phyloP scores from a whole-genome alignment of 2,888 invertebrate genomes.

The Cyclophora albipunctata region DNA sequence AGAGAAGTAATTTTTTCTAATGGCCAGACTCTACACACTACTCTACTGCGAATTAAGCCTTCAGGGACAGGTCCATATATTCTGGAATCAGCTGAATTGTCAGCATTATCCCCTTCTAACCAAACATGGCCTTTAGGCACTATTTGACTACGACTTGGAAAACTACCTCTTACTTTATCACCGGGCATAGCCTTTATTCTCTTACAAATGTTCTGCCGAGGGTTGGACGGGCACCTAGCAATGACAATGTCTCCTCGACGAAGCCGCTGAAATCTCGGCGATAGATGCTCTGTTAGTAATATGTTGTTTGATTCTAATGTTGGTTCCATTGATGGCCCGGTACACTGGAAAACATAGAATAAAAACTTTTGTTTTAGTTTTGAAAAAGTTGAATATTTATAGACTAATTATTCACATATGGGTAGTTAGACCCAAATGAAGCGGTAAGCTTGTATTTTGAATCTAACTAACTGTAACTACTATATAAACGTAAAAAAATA shows the following conservation, averaged over 20 bases:
- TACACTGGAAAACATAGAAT: conserved; percentile 78
- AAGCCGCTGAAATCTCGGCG: conserved; percentile 77
- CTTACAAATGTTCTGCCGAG: conserved; percentile 89
- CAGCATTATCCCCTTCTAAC: conserved; percentile 92
- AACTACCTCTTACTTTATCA: conserved; percentile 75
- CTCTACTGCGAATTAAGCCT: conserved; percentile 87
- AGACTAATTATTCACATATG: background rate
- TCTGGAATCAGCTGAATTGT: conserved; percentile 91
- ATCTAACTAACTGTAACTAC: too few relatives aligned
- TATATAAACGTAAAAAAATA: too few relatives aligned
- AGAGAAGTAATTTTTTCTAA: conserved; percentile 63
- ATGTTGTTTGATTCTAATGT: conserved; percentile 88
- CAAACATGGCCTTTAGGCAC: conserved; percentile 92
- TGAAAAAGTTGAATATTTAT: too few relatives aligned
- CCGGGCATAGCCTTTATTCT: conserved; percentile 86
- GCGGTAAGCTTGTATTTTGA: too few relatives aligned
- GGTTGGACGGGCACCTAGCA: conserved; percentile 86
- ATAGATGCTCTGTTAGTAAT: conserved; percentile 87
- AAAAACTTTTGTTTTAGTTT: background rate
- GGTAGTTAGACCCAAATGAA: too few relatives aligned
- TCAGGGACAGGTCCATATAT: conserved; percentile 91
- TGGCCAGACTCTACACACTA: conserved; percentile 88
- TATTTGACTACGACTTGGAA: conserved; percentile 60
- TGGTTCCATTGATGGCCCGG: conserved; percentile 96
- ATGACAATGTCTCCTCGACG: conserved; percentile 90